A percentile compares a stretch with the other conserved stretches of the same genome.
phyloP scores from a whole-genome alignment of 2,888 invertebrate genomes.

The Orchesella flavescens region DNA sequence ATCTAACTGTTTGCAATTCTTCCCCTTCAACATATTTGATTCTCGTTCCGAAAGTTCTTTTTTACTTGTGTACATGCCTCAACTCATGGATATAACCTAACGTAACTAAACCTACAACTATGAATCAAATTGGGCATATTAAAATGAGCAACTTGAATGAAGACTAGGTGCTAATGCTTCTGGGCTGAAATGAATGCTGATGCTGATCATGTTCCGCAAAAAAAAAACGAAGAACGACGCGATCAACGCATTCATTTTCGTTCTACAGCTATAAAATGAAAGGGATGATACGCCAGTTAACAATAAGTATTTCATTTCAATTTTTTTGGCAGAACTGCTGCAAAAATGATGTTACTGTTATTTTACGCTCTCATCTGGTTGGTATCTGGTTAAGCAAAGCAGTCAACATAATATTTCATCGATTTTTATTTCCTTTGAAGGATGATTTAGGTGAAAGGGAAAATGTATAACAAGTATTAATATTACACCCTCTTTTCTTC shows the following conservation, averaged over 20 bases:
- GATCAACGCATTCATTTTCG: too few relatives aligned
- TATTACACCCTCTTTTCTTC: constrained; percentile 23
- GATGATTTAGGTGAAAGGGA: constrained; percentile 53
- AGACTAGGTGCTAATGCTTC: background rate
- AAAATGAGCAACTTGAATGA: background rate
- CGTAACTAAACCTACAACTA: background rate
- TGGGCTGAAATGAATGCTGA: too few relatives aligned
- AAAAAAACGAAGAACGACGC: background rate
- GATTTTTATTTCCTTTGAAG: constrained; percentile 1
- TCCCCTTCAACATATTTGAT: constrained; percentile 12
- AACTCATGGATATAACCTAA: too few relatives aligned
- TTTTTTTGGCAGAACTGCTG: background rate
- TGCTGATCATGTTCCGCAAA: background rate
- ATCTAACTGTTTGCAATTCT: constrained; percentile 10
- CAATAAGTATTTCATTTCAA: background rate
- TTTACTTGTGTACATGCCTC: background rate
- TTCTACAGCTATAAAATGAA: background rate
- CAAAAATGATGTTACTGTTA: too few relatives aligned
- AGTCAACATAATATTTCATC: background rate
- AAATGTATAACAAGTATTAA: constrained; percentile 28
- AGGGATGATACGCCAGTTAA: background rate
- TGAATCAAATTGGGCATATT: background rate
- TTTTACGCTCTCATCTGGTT: background rate
- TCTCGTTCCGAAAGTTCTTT: background rate
- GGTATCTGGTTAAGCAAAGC: background rate